These are phyloP conservation scores for Drosophila arizonae DNA, from an alignment of 1,140 invertebrate genomes.

Conservation along the genomic window DNA sequence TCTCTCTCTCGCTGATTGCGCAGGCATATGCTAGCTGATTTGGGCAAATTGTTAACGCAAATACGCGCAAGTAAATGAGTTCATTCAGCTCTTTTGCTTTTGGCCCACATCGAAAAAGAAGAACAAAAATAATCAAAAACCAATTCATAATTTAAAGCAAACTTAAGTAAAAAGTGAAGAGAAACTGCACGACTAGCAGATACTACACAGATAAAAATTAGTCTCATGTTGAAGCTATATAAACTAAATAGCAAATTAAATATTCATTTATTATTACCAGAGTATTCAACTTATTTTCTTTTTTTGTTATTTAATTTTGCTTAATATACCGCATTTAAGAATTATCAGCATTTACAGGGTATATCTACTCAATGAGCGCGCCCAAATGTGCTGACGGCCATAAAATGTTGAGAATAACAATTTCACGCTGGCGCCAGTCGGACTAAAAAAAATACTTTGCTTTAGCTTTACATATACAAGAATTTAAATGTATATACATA, in stretches of 20 bases:
- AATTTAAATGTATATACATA: neutral
- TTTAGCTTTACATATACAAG: neutral
- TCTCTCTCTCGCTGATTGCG: neutral
- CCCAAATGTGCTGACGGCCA: slow-evolving; percentile 6
- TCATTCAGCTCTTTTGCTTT: slow-evolving; percentile 20
- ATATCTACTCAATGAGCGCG: neutral
- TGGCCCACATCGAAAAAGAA: slow-evolving; percentile 15
- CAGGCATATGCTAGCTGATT: slow-evolving; percentile 49
- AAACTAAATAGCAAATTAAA: too few species aligned
- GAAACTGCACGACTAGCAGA: neutral
- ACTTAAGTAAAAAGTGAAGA: neutral
- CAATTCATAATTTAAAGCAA: slow-evolving; percentile 11
- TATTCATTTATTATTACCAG: too few species aligned
- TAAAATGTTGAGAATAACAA: slow-evolving; percentile 17
- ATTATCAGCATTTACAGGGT: too few species aligned
- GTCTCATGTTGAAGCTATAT: too few species aligned
- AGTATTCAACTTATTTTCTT: too few species aligned
- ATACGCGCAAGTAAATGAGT: slow-evolving; percentile 43
- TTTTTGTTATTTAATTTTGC: too few species aligned
- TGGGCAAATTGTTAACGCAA: slow-evolving; percentile 62
- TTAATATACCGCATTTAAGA: too few species aligned
- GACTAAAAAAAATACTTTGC: slow-evolving; percentile 12
- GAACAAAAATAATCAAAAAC: neutral
- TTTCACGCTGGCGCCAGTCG: slow-evolving; percentile 4
- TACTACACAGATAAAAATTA: neutral